phyloP scores from a whole-genome alignment of 2,113 vertebrate genomes.

The Hemibagrus wyckioides region DNA sequence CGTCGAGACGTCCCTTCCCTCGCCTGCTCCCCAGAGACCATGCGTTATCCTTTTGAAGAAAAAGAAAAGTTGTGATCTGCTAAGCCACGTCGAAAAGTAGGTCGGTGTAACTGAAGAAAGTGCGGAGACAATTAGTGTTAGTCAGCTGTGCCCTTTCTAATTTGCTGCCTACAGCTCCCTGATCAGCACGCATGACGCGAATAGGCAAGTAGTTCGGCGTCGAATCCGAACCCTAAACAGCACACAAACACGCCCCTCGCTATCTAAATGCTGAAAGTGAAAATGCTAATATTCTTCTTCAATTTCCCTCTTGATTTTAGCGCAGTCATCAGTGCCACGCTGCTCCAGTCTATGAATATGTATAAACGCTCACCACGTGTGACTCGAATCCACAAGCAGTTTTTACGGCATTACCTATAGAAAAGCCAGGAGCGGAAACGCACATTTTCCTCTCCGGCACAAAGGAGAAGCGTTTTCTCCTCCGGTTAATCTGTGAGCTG shows the following conservation, averaged over 20 bases:
- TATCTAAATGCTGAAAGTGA: constrained; percentile 46
- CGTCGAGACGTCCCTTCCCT: neutral
- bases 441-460: neutral
- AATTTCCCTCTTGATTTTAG: constrained; percentile 42
- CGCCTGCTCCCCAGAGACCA: neutral
- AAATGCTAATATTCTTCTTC: constrained; percentile 47
- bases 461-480: neutral
- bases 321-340: constrained; percentile 36
- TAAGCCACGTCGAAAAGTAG: constrained; percentile 46
- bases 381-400: constrained; percentile 26
- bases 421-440: neutral
- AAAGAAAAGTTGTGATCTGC: constrained; percentile 39
- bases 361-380: neutral
- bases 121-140: constrained; percentile 44
- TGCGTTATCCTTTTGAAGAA: constrained; percentile 24
- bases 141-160: constrained; percentile 49
- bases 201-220: constrained; percentile 46
- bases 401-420: neutral
- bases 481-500: neutral
- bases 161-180: constrained; percentile 44
- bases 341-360: constrained; percentile 34
- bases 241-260: constrained; percentile 31
- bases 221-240: constrained; percentile 10
- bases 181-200: constrained; percentile 35
- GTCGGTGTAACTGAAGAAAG: constrained; percentile 47